Conservation (phyloP, 2,888 invertebrate genomes). For the Pseudolycoriella hygida region DNA sequence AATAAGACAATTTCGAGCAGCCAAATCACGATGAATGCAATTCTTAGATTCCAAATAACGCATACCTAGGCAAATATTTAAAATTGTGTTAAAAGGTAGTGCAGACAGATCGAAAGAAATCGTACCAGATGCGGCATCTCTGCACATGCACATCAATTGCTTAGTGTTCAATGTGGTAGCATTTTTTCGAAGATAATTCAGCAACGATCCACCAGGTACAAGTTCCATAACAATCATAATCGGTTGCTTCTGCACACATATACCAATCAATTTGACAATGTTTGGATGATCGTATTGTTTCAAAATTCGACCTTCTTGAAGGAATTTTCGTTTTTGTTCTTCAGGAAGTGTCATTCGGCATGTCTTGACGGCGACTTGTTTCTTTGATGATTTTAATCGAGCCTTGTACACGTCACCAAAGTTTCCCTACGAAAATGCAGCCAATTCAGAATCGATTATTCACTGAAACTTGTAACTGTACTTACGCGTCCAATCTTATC, state of each 20-base stretch:
- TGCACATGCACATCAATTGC: constrained; percentile 72
- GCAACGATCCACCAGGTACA: constrained; percentile 79
- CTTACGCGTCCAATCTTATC: constrained; percentile 88
- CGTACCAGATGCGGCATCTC: constrained; percentile 74
- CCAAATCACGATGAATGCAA: constrained; percentile 90
- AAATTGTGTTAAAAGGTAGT: background rate
- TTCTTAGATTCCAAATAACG: constrained; percentile 87
- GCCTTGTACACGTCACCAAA: constrained; percentile 96
- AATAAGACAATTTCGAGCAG: constrained; percentile 72
- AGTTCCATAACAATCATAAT: constrained; percentile 99
- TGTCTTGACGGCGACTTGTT: constrained; percentile 90
- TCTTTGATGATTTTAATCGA: constrained; percentile 59
- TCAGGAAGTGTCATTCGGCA: constrained; percentile 87
- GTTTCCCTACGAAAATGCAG: constrained; percentile 58
- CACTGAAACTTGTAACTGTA: constrained; percentile 13
- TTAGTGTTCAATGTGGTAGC: constrained; percentile 44
- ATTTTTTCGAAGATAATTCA: constrained; percentile 73
- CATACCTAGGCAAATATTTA: constrained; percentile 38
- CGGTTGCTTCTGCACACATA: constrained; percentile 94
- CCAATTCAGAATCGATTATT: background rate
- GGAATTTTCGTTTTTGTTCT: constrained; percentile 82
- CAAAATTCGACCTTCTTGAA: constrained; percentile 86
- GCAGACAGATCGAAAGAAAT: no score
- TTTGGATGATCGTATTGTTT: constrained; percentile 96
- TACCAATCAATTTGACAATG: constrained; percentile 89